A percentile compares a stretch with the other conserved stretches of the same genome.
These are phyloP conservation scores for Neogale vison DNA, from an alignment of 2,113 vertebrate genomes.

Conservation along the genomic window DNA sequence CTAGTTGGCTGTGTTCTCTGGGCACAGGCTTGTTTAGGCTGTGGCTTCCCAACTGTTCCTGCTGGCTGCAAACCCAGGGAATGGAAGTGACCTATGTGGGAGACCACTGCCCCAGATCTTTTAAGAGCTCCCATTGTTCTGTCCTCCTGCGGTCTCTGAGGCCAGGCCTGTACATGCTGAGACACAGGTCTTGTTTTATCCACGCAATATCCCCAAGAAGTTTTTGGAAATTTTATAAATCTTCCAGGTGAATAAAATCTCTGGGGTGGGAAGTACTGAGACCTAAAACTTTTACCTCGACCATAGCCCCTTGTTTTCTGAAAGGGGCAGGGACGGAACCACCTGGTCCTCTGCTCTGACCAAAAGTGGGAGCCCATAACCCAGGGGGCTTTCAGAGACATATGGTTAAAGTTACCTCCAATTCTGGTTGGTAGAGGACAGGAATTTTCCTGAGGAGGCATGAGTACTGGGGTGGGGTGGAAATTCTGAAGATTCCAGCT, in stretches of 20 bases:
- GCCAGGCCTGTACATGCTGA: not conserved
- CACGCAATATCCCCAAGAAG: not conserved
- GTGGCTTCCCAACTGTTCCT: not conserved
- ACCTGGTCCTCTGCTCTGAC: constrained; percentile 10
- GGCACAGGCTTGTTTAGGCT: not conserved
- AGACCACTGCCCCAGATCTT: not conserved
- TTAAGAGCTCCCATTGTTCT: not conserved
- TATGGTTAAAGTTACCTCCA: not conserved
- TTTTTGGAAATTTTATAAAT: not conserved
- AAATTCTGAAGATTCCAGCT: not conserved
- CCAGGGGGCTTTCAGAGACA: not conserved
- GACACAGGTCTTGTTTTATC: not conserved
- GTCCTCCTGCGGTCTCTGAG: not conserved
- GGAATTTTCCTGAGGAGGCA: not conserved
- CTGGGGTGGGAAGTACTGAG: constrained; percentile 34
- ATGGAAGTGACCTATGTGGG: not conserved
- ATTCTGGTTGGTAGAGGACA: not conserved
- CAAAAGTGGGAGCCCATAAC: not conserved
- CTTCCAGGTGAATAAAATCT: constrained; percentile 43
- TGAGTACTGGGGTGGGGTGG: not conserved
- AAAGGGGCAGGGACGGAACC: not conserved
- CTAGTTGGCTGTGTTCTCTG: not conserved
- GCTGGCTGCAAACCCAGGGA: not conserved
- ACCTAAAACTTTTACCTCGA: not conserved
- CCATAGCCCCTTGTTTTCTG: not conserved